Base-by-base conservation (phyloP, 2,797 vertebrate species). In the Delichon dasypus region DNA sequence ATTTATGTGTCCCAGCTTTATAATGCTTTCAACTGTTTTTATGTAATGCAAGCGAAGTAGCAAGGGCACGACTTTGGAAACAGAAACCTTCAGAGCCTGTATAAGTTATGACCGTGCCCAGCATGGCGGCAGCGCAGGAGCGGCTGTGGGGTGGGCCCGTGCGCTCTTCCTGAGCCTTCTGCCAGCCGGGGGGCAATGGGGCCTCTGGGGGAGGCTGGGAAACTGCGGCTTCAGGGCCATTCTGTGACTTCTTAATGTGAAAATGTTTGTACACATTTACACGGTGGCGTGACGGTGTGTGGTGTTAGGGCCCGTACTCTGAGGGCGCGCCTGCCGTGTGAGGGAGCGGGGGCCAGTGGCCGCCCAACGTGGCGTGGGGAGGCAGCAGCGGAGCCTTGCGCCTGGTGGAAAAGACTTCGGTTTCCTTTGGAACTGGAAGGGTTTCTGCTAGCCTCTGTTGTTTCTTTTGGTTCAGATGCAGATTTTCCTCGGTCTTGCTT, bases 101-200 rank as follows among this genome's bases (percentile, higher is more conserved):
- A 11, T 8, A 6, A 22, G 38, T 4, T 11, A 4, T 0, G 44
- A 3, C 30, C 9, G 21, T 2, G 15, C 38, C 38, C 38, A 3
- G 3, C 0, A 0, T 2, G 50, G 57, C 12, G 5, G 16, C 19
- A 2, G 53, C 8, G 9, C 20, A 5, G 30, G 9, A 36, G 25
- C 11, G 16, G 29, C 20, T 4, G 38, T 1, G 13, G 54, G 0
- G 1, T 0, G 2, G 16, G 7, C 3, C 1, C 0, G 7, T 7
- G 27, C 3, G 0, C 11, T n/a, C 10, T 61, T 53, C 32, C 38
- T 5, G 29, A 50, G 32, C 38, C 11, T 25, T 14, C 32, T 0
- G 6, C 3, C 25, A 11, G 38, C 17, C 5, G 0, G 21, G 27
- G 10, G 8, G 0, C 2, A 0, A 11, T 8, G 14, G 17, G 55